Evolutionary conservation across 2,888 invertebrate species (phyloP).

Genomic region (Eurytoma californica): DNA sequence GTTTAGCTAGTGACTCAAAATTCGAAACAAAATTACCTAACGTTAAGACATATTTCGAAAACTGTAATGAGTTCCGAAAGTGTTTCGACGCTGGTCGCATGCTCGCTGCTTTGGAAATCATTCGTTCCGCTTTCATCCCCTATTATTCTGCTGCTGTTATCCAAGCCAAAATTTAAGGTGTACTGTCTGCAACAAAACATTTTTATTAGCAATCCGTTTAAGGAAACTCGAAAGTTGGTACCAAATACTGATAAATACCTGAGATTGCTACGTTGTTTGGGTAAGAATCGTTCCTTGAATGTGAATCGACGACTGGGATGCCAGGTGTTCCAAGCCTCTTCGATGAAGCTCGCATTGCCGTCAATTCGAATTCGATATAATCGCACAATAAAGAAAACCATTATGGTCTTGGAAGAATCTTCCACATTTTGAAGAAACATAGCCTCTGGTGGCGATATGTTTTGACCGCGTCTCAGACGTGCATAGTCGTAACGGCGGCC

Average conservation of each 20-base stretch:
- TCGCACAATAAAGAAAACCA: constrained; percentile 67
- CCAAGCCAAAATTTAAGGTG: constrained; percentile 49
- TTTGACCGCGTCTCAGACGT: constrained; percentile 40
- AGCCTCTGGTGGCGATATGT: constrained; percentile 31
- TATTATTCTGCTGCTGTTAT: constrained; percentile 31
- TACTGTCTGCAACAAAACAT: constrained; percentile 9
- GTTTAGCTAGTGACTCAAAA: too few relatives aligned
- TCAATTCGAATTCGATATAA: constrained; percentile 69
- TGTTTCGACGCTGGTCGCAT: constrained; percentile 34
- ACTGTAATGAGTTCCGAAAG: constrained; percentile 47
- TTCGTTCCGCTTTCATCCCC: background rate
- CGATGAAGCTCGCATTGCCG: constrained; percentile 61
- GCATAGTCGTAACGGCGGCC: constrained; percentile 52
- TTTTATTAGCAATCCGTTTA: background rate
- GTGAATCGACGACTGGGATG: constrained; percentile 31
- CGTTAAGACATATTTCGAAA: constrained; percentile 48
- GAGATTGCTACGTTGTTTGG: constrained; percentile 32
- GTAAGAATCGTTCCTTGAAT: background rate
- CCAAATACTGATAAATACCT: background rate
- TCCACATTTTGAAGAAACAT: constrained; percentile 40
- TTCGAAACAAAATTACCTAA: constrained; percentile 60
- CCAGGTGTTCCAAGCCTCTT: constrained; percentile 47
- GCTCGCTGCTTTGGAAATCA: background rate
- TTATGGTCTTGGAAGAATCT: constrained; percentile 59
- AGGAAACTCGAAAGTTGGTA: too few relatives aligned